Evolutionary conservation across 2,888 invertebrate genomes (phyloP).

Genomic region (Flabesymbios commensalis): DNA sequence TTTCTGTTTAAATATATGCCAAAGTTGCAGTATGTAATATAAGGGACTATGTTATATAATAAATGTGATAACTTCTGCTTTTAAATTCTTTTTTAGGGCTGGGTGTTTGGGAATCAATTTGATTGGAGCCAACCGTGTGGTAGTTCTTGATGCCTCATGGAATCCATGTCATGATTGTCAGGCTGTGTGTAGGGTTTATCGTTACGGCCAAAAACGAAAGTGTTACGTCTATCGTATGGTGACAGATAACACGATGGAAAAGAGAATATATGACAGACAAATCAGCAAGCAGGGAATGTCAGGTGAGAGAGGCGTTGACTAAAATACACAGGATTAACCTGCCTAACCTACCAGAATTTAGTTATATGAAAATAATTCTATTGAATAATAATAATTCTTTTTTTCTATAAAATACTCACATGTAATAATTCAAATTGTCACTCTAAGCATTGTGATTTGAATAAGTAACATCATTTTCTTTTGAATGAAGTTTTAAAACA

Average conservation of each 20-base stretch:
- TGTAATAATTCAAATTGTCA: not conserved
- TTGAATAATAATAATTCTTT: too few relatives aligned
- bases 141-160: conserved; percentile 98
- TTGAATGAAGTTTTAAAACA: not conserved
- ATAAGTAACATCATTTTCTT: not conserved
- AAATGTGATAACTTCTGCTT: not conserved
- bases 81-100: conserved; percentile 68
- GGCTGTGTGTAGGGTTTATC: conserved; percentile 94
- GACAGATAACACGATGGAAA: conserved; percentile 95
- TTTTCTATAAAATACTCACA: not conserved
- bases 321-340: too few relatives aligned
- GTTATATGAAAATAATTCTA: too few relatives aligned
- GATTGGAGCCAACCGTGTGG: conserved; percentile 95
- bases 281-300: conserved; percentile 98
- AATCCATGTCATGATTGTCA: conserved; percentile 92
- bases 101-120: conserved; percentile 97
- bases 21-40: too few relatives aligned
- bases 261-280: conserved; percentile 97
- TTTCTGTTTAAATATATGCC: too few relatives aligned
- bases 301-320: conserved; percentile 42
- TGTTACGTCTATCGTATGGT: conserved; percentile 96
- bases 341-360: too few relatives aligned
- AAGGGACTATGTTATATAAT: too few relatives aligned
- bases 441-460: not conserved
- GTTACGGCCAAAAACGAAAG: conserved; percentile 91